These are phyloP conservation scores for Etheostoma cragini DNA, from an alignment of 2,113 vertebrate genomes.

Conservation along the genomic window DNA sequence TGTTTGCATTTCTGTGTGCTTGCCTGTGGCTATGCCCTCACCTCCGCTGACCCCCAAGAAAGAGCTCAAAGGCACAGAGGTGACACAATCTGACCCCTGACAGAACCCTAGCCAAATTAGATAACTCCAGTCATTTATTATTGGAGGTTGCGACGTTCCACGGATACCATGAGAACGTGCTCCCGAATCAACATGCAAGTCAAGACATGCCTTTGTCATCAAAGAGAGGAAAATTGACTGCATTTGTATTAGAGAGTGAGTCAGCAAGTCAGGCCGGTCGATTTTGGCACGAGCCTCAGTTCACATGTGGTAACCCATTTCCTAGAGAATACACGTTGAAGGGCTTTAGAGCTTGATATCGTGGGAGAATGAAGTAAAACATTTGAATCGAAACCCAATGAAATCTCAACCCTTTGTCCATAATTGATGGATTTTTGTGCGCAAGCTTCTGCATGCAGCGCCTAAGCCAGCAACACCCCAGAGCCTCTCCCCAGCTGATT, in stretches of 20 bases:
- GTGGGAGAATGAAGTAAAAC: slow-evolving; percentile 48
- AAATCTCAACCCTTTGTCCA: slow-evolving; percentile 55
- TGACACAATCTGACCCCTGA: slow-evolving; percentile 61
- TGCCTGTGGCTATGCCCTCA: slow-evolving; percentile 71
- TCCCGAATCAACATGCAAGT: slow-evolving; percentile 29
- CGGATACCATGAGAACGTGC: slow-evolving; percentile 51
- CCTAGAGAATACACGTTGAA: not conserved
- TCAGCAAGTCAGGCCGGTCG: slow-evolving; percentile 4
- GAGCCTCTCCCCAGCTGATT: slow-evolving; percentile 73
- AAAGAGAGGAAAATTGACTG: not conserved
- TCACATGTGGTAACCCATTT: slow-evolving; percentile 18
- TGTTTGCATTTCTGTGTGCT: slow-evolving; percentile 59
- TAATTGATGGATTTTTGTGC: slow-evolving; percentile 62
- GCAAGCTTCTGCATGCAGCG: slow-evolving; percentile 66
- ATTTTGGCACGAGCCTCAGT: not conserved
- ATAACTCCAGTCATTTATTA: slow-evolving; percentile 73
- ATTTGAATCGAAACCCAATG: slow-evolving; percentile 55
- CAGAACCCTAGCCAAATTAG: slow-evolving; percentile 71
- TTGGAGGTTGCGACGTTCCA: slow-evolving; percentile 31
- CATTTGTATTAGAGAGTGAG: slow-evolving; percentile 16
- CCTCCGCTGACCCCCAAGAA: slow-evolving; percentile 67
- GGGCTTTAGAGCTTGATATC: slow-evolving; percentile 8
- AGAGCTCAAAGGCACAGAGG: slow-evolving; percentile 71
- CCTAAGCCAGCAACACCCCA: slow-evolving; percentile 66
- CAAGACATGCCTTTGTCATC: slow-evolving; percentile 33